Percentiles rank a stretch among this genome's conserved stretches.
phyloP scores from a whole-genome alignment of 64 coral and sea anemone genomes.

The Pocillopora verrucosa region DNA sequence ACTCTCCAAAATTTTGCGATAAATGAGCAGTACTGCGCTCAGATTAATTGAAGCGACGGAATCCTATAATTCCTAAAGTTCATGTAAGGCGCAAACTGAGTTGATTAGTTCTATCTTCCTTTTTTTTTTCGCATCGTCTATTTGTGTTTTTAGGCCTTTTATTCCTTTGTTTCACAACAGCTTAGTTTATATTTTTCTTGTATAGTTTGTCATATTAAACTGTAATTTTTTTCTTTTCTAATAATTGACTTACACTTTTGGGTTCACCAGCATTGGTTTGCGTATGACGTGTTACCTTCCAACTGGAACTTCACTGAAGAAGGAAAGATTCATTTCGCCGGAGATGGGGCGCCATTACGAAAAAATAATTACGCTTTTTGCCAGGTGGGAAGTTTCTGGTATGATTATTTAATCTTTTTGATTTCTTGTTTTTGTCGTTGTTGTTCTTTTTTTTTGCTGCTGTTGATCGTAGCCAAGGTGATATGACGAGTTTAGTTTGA shows the following conservation, averaged over 20 bases:
- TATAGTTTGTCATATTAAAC: not conserved
- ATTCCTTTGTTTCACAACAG: too few species aligned
- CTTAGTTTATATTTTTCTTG: not conserved
- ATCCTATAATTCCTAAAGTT: too few species aligned
- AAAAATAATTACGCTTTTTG: constrained; percentile 23
- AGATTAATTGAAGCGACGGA: too few species aligned
- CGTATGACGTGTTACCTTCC: constrained; percentile 6
- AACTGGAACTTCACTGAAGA: constrained; percentile 28
- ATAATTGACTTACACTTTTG: not conserved
- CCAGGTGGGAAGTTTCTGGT: not conserved
- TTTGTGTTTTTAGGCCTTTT: too few species aligned
- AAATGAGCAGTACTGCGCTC: not conserved
- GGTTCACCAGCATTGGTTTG: constrained; percentile 53
- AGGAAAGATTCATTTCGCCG: constrained; percentile 23
- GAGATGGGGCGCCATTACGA: not conserved
- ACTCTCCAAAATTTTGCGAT: not conserved
- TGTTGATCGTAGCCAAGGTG: too few species aligned
- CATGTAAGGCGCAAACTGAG: too few species aligned
- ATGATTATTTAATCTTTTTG: too few species aligned
- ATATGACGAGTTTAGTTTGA: too few species aligned
- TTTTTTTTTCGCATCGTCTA: too few species aligned
- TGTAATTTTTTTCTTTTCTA: not conserved
- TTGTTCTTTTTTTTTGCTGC: too few species aligned
- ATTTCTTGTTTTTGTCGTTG: too few species aligned
- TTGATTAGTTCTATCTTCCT: too few species aligned